phyloP scores from a whole-genome alignment of 2,113 vertebrate species.

The Phylloscopus trochiloides region DNA sequence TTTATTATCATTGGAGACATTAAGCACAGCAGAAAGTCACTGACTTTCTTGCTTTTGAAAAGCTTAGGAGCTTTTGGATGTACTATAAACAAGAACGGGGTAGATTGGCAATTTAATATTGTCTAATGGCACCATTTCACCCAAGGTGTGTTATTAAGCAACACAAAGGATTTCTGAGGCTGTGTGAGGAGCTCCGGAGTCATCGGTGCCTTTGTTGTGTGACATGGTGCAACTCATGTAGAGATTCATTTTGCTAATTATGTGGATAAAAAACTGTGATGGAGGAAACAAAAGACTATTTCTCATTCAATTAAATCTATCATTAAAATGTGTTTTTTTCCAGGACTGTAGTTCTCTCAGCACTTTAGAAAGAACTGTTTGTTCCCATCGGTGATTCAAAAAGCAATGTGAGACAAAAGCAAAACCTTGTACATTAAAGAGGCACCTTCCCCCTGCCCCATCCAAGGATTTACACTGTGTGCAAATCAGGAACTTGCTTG shows the following conservation, averaged over 20 bases:
- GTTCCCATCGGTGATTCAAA: conserved; percentile 36
- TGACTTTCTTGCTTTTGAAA: background rate
- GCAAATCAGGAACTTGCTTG: background rate
- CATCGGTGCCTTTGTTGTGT: conserved; percentile 40
- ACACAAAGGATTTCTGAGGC: background rate
- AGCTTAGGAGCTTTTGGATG: background rate
- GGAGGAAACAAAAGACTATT: conserved; percentile 36
- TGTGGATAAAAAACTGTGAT: conserved; percentile 28
- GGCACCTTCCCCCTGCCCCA: background rate
- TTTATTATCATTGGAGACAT: background rate
- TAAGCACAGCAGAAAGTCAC: background rate
- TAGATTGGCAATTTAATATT: conserved; percentile 4
- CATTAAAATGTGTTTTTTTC: conserved; percentile 24
- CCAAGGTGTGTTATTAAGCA: conserved; percentile 19
- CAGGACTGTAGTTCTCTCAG: conserved; percentile 2
- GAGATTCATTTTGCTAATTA: conserved; percentile 60
- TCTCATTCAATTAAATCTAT: conserved; percentile 20
- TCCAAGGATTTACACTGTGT: background rate
- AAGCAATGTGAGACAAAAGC: background rate
- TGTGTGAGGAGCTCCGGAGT: background rate
- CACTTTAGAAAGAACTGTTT: conserved; percentile 6
- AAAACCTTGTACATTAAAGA: background rate
- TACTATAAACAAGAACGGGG: background rate
- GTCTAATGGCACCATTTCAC: background rate
- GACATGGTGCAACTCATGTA: background rate